These are phyloP conservation scores for Phaedon cochleariae DNA, from an alignment of 2,888 invertebrate species.

Conservation along the genomic window DNA sequence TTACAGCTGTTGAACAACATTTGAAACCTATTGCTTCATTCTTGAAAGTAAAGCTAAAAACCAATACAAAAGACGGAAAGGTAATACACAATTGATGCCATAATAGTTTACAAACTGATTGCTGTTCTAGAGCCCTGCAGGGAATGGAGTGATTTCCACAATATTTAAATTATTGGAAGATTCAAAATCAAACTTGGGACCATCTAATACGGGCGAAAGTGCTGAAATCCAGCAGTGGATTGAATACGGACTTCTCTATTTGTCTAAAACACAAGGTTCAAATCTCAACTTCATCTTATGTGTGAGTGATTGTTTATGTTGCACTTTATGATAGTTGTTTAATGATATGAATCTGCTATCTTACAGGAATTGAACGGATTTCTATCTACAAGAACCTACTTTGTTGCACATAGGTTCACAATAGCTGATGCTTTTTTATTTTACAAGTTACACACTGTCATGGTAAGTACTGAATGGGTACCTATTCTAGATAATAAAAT, in stretches of 20 bases:
- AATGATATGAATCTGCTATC: no score
- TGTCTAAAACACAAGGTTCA: constrained; percentile 36
- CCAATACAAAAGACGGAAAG: constrained; percentile 9
- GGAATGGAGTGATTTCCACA: constrained; percentile 50
- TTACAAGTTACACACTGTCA: constrained; percentile 70
- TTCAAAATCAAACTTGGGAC: constrained; percentile 45
- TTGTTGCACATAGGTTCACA: constrained; percentile 67
- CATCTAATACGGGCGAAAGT: constrained; percentile 46
- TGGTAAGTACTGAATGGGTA: constrained; percentile 65
- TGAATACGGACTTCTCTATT: constrained; percentile 56
- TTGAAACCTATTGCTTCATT: constrained; percentile 20
- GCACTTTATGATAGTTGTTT: no score
- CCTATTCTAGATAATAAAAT: no score
- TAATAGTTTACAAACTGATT: neutral
- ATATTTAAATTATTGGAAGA: constrained; percentile 51
- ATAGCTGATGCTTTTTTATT: constrained; percentile 77
- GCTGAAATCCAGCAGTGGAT: constrained; percentile 58
- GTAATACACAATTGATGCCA: neutral
- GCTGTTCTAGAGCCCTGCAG: neutral
- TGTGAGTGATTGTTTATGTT: no score
- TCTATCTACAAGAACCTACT: constrained; percentile 66
- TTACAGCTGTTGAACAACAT: constrained; percentile 8
- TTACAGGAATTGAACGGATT: constrained; percentile 67
- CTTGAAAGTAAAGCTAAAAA: constrained; percentile 20
- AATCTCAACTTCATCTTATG: constrained; percentile 46